phyloP scores from a whole-genome alignment of 2,113 vertebrate genomes.

The Mixornis gularis region DNA sequence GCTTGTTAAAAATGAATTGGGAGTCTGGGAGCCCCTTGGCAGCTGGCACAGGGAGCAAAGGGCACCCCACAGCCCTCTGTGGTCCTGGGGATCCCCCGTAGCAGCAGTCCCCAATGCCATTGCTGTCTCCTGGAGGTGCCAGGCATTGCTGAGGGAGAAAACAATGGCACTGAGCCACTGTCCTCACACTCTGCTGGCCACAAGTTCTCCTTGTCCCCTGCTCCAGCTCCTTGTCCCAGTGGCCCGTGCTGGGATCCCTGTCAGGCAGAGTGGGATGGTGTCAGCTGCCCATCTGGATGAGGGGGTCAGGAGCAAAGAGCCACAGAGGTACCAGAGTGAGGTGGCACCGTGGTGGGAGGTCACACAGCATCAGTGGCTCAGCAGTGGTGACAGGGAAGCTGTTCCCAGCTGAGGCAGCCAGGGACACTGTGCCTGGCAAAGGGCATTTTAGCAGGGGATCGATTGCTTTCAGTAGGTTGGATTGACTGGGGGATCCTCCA shows the following conservation, averaged over 20 bases:
- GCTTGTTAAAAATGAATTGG: not conserved
- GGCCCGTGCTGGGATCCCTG: fast-evolving
- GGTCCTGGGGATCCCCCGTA: not conserved
- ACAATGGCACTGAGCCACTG: fast-evolving
- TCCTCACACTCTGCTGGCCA: fast-evolving
- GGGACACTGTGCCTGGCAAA: not conserved
- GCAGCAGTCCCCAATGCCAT: not conserved
- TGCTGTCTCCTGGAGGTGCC: not conserved
- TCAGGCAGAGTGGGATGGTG: fast-evolving
- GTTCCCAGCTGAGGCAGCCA: not conserved
- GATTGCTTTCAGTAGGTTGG: not conserved
- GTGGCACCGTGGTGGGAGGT: no score
- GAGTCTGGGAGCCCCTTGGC: not conserved
- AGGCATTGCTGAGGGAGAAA: not conserved
- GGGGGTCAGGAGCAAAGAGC: not conserved
- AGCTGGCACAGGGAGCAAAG: not conserved
- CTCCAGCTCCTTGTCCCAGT: not conserved
- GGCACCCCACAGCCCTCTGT: not conserved
- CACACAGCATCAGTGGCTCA: no score
- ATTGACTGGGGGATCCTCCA: not conserved
- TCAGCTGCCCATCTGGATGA: not conserved
- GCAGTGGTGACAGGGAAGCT: not conserved
- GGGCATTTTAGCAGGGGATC: not conserved
- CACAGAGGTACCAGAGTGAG: no score
- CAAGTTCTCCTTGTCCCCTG: not conserved